Conservation (phyloP, 1,140 invertebrate species). For the Thaumatotibia leucotreta region DNA sequence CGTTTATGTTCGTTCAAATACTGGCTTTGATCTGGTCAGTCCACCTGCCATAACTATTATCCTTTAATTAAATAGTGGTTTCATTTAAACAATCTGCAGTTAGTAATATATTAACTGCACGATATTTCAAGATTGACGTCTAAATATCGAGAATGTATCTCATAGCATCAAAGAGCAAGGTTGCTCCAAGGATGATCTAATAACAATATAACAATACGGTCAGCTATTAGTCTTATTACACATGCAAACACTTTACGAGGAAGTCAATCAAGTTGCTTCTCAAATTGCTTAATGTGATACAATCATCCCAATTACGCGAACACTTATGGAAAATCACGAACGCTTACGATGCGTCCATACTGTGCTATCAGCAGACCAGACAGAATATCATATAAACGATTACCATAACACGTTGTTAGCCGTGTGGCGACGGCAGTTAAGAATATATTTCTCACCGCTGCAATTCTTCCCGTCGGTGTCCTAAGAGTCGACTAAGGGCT, state of each 20-base stretch:
- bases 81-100: too few species aligned
- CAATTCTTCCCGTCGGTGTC: too few species aligned
- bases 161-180: neutral
- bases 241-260: neutral
- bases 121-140: neutral
- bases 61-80: too few species aligned
- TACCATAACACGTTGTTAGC: too few species aligned
- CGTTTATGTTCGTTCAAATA: too few species aligned
- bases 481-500: too few species aligned
- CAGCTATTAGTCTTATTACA: neutral
- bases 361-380: neutral
- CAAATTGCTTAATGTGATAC: neutral
- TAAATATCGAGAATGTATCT: neutral
- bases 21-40: too few species aligned
- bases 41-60: too few species aligned
- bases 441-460: too few species aligned
- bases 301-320: neutral
- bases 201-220: neutral
- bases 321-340: neutral
- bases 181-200: neutral
- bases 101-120: too few species aligned
- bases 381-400: too few species aligned
- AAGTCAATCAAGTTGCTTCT: neutral
- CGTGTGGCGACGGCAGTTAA: too few species aligned
- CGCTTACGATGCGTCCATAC: neutral